Percentiles rank a stretch among this genome's conserved stretches.
phyloP scores from a whole-genome alignment of 2,888 invertebrate species.

The Chrysolina haemoptera region DNA sequence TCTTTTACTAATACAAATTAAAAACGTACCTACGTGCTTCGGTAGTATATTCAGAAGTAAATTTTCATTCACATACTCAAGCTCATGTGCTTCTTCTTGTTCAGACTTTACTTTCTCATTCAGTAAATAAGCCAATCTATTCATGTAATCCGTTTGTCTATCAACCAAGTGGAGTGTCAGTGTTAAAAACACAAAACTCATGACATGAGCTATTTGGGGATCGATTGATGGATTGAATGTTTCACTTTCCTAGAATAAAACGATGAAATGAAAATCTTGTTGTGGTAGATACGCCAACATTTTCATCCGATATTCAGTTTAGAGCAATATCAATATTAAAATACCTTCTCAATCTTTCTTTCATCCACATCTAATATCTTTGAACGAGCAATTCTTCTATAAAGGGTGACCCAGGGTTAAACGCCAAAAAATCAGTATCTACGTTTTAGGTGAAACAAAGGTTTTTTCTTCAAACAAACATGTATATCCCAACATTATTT shows the following conservation, averaged over 20 bases:
- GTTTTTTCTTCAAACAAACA: no score
- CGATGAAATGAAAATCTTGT: neutral
- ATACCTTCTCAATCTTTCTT: no score
- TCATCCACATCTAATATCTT: no score
- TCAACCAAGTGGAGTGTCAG: constrained; percentile 88
- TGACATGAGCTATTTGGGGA: constrained; percentile 80
- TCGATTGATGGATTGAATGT: constrained; percentile 81
- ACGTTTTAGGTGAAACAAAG: no score
- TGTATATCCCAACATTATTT: no score
- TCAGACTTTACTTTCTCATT: constrained; percentile 84
- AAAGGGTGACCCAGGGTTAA: no score
- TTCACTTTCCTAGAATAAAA: constrained; percentile 73
- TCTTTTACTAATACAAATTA: no score
- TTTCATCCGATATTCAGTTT: no score
- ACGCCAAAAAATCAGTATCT: no score
- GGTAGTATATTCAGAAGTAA: constrained; percentile 94
- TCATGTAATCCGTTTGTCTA: constrained; percentile 90
- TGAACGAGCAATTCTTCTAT: no score
- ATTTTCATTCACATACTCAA: constrained; percentile 89
- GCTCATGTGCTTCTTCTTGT: constrained; percentile 88
- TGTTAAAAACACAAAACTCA: constrained; percentile 82
- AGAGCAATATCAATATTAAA: no score
- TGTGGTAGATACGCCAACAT: no score
- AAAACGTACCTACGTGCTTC: constrained; percentile 85
- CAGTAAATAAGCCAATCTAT: constrained; percentile 87